These are phyloP conservation scores for Psilanteris sp. DNA, from an alignment of 1,140 invertebrate species.

Conservation along the genomic window DNA sequence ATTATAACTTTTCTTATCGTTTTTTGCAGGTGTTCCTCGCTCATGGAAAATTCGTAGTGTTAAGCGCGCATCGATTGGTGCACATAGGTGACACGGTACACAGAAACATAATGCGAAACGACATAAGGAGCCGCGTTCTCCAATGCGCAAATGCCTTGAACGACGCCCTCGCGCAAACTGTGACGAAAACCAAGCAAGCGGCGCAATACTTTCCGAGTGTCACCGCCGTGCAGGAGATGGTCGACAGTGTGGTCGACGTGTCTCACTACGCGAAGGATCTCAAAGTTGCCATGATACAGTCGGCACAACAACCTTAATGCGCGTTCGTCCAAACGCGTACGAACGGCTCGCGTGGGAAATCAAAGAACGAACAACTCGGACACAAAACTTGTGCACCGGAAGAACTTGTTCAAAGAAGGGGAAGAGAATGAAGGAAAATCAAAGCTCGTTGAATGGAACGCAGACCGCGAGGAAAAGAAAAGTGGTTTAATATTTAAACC, in stretches of 20 bases:
- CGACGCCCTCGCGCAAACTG: conserved; percentile 90
- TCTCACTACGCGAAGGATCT: conserved; percentile 88
- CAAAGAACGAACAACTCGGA: no score
- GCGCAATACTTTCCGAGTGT: conserved; percentile 95
- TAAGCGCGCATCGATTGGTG: conserved; percentile 94
- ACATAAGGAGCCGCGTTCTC: conserved; percentile 86
- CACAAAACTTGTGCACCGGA: no score
- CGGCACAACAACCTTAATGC: conserved; percentile 72
- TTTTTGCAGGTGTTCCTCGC: conserved; percentile 89
- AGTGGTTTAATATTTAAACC: conserved; percentile 39
- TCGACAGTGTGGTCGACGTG: conserved; percentile 91
- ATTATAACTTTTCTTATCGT: no score
- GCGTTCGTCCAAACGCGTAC: no score
- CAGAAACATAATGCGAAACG: conserved; percentile 86
- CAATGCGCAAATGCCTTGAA: conserved; percentile 91
- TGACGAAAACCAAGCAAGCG: conserved; percentile 92
- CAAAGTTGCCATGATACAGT: conserved; percentile 80
- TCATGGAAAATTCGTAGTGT: conserved; percentile 95
- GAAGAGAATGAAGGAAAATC: no score
- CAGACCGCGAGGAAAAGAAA: background rate
- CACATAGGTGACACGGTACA: conserved; percentile 96
- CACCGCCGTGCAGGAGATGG: conserved; percentile 94
- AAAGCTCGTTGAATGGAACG: no score
- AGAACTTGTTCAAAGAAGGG: no score
- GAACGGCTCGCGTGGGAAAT: no score